Percentiles rank a stretch among this genome's conserved stretches.
Conservation (phyloP, 2,888 invertebrate species). For the Tetanocera ferruginea region DNA sequence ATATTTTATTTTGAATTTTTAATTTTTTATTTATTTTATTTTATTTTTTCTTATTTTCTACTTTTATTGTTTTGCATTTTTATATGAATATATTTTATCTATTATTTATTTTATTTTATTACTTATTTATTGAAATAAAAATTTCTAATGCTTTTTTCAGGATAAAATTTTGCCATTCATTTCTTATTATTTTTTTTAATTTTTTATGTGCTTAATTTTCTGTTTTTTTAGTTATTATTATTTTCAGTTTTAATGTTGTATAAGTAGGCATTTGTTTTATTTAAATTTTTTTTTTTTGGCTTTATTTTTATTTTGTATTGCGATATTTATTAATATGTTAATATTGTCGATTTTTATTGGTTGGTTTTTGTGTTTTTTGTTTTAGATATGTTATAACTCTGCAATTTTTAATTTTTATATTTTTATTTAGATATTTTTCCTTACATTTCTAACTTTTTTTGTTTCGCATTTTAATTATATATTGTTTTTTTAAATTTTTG, state of each 20-base stretch:
- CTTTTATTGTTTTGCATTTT: too few species aligned
- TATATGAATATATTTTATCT: too few species aligned
- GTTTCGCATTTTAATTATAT: conserved; percentile 4
- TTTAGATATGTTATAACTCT: conserved; percentile 27
- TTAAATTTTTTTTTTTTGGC: background rate
- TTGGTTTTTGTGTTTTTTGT: conserved; percentile 18
- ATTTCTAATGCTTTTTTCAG: too few species aligned
- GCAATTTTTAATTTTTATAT: background rate
- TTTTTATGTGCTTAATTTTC: too few species aligned
- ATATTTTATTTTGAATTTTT: too few species aligned
- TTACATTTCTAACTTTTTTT: background rate
- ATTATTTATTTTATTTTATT: too few species aligned
- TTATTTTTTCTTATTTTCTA: too few species aligned
- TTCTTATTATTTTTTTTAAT: too few species aligned
- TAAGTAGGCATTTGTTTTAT: background rate
- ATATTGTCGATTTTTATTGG: background rate
- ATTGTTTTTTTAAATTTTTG: background rate
- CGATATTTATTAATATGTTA: background rate
- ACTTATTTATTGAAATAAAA: too few species aligned
- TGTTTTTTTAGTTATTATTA: too few species aligned
- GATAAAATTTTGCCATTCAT: too few species aligned
- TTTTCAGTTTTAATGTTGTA: background rate
- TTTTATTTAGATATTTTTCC: background rate
- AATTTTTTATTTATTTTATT: too few species aligned
- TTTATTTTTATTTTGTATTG: background rate